Evolutionary conservation across 30 jellyfish, hydroid and myxozoan genomes (phyloP), one percentile per base, ranked within the genome.

Genomic region (Phacellophora camtschatica): DNA sequence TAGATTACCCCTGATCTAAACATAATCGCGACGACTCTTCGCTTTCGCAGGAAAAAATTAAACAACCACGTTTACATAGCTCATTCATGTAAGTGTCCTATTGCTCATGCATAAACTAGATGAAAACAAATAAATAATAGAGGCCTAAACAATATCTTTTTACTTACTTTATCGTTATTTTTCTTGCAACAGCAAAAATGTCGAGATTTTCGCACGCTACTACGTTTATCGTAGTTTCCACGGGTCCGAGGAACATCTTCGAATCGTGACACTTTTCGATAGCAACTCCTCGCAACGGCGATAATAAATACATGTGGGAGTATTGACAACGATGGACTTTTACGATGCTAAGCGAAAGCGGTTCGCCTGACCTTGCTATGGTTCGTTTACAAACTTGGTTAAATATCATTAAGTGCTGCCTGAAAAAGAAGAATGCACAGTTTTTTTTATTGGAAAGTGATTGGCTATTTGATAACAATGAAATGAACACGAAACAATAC

Each of bases 211-310:
- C 95, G 39, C 98, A 92, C n/a, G 98, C 95, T 3, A 77, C 41
- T 16, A 92, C 77, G 31, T 85, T 65, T 5, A 92, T 78, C 16
- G 50, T 59, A 13, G 96, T 77, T 41, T 80, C 96, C 36, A 92
- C 98, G 5, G 96, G 76, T 27, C 98, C 98, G 1, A 92, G 83
- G 67, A 92, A 96, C n/a, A 92, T 67, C 51, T 86, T 86, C 4
- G 98, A n/a, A 45, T 81, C 95, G 59, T 92, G 98, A 48, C 98
- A 92, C 39, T 92, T 92, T 63, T 92, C 98, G 46, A 92, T 64
- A 23, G 85, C 42, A 4, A 92, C 96, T 13, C 96, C 70, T 25
- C 96, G 90, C n/a, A 92, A 49, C 12, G 95, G 96, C 16, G 98
- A 61, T 42, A 92, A 77, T 53, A 92, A 48, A 56, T 85, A 92